Evolutionary conservation across 2,888 invertebrate species (phyloP).

Genomic region (Imbricaverruca yamaguchii): DNA sequence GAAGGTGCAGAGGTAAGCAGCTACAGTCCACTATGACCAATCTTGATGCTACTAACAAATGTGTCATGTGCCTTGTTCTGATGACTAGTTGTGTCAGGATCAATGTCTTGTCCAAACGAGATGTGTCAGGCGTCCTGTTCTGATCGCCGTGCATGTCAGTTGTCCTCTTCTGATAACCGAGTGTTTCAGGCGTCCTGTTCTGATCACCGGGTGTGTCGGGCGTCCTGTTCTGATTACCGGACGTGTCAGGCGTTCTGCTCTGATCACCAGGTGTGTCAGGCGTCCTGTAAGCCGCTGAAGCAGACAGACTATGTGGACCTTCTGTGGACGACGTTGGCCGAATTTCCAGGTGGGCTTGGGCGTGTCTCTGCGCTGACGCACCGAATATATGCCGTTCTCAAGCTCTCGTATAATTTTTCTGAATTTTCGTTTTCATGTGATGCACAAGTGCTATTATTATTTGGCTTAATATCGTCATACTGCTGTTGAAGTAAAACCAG

Average conservation of each 20-base stretch:
- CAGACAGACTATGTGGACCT: constrained; percentile 86
- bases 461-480: not conserved
- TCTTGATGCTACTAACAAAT: not conserved
- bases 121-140: constrained; percentile 39
- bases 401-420: not conserved
- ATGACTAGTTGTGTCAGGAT: constrained; percentile 21
- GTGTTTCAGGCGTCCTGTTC: constrained; percentile 39
- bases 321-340: constrained; percentile 86
- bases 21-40: too few relatives aligned
- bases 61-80: constrained; percentile 39
- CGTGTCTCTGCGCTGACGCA: not conserved
- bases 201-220: constrained; percentile 20
- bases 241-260: not conserved
- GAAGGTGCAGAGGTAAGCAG: constrained; percentile 31
- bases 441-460: not conserved
- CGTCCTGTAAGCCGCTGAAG: constrained; percentile 53
- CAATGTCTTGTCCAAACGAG: not conserved
- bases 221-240: constrained; percentile 38
- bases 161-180: constrained; percentile 38
- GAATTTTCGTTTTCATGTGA: too few relatives aligned
- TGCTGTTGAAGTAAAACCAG: not conserved
- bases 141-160: constrained; percentile 18
- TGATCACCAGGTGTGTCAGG: constrained; percentile 23
- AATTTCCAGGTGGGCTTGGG: constrained; percentile 67
- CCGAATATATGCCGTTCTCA: too few relatives aligned